Conservation (phyloP, 2,888 invertebrate species). For the Flabesymbios commensalis region DNA sequence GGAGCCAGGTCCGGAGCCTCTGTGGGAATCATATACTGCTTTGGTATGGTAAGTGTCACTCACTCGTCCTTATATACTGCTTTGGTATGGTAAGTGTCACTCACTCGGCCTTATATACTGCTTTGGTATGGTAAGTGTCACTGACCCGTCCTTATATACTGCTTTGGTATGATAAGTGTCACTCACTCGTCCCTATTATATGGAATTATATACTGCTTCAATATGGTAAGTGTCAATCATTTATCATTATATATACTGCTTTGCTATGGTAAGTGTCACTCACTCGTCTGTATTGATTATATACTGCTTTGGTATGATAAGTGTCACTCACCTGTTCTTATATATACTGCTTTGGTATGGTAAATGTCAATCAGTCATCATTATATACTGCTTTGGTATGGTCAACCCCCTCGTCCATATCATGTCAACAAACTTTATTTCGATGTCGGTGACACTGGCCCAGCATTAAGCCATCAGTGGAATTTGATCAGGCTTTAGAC, state of each 20-base stretch:
- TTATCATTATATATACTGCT: conserved; percentile 76
- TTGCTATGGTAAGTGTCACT: conserved; percentile 78
- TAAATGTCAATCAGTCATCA: too few species aligned
- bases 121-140: conserved; percentile 84
- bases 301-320: too few species aligned
- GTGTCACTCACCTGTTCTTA: conserved; percentile 83
- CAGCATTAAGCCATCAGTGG: too few species aligned
- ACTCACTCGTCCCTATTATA: too few species aligned
- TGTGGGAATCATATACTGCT: conserved; percentile 90
- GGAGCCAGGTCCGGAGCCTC: conserved; percentile 93
- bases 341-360: conserved; percentile 97
- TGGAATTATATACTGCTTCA: conserved; percentile 95
- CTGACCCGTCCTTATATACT: too few species aligned
- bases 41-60: conserved; percentile 78
- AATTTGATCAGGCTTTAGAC: too few species aligned
- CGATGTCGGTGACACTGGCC: too few species aligned
- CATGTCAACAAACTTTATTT: too few species aligned
- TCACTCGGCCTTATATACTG: conserved; percentile 91
- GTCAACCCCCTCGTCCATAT: too few species aligned
- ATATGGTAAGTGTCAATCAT: conserved; percentile 71
- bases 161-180: too few species aligned
- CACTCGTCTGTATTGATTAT: not conserved
- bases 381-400: too few species aligned
- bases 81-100: too few species aligned
- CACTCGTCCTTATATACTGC: not conserved